Percentiles rank a stretch among this genome's conserved stretches.
phyloP scores from a whole-genome alignment of 2,113 vertebrate genomes.

The Chlorodrepanis virens region DNA sequence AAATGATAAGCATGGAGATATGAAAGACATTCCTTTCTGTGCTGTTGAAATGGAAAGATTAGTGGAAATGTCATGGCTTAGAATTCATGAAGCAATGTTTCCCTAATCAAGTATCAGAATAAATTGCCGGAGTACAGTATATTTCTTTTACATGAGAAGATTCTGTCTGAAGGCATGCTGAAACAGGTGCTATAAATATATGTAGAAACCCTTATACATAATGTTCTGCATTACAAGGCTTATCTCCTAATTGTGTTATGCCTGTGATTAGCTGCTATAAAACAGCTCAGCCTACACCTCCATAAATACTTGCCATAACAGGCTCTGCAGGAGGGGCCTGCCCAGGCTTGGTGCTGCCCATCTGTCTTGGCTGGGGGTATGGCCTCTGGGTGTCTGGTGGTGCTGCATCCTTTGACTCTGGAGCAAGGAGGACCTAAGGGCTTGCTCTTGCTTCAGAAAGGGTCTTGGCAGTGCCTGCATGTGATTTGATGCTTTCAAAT shows the following conservation, averaged over 20 bases:
- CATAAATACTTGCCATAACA: neutral
- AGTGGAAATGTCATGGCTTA: conserved; percentile 47
- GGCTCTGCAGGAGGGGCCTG: neutral
- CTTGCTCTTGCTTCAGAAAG: neutral
- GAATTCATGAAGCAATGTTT: conserved; percentile 26
- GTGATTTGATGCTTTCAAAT: neutral
- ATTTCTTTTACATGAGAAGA: neutral
- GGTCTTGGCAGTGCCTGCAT: neutral
- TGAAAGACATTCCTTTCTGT: conserved; percentile 1
- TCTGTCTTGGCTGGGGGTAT: neutral
- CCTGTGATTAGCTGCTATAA: neutral
- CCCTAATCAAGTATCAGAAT: conserved; percentile 13
- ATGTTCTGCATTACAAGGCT: neutral
- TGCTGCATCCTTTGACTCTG: neutral
- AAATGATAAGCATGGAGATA: conserved; percentile 13
- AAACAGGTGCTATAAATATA: neutral
- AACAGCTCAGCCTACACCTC: neutral
- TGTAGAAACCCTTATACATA: neutral
- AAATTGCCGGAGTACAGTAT: neutral
- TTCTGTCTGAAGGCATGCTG: neutral
- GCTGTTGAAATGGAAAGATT: conserved; percentile 44
- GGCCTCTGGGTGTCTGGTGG: rapidly evolving
- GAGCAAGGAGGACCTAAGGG: neutral
- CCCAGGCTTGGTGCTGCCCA: neutral
- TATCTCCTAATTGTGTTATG: neutral